A percentile compares a stretch with the other conserved stretches of the same genome.
These are phyloP conservation scores for Gryon sp. DNA, from an alignment of 1,140 invertebrate genomes.

Conservation along the genomic window DNA sequence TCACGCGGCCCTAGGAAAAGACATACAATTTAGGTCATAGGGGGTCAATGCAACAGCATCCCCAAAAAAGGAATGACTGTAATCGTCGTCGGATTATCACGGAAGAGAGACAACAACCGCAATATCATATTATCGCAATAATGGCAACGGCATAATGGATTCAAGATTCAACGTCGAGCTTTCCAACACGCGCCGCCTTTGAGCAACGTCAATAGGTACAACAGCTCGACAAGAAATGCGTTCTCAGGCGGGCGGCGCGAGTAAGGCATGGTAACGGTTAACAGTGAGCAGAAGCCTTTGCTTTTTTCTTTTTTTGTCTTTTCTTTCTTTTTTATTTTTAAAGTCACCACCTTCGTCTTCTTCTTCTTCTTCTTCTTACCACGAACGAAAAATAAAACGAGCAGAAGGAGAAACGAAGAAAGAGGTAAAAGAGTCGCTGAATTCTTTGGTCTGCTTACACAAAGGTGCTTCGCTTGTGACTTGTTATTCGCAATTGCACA, in stretches of 20 bases:
- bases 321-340: background rate
- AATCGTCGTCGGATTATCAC: conserved; percentile 56
- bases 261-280: conserved; percentile 60
- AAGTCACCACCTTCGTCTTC: conserved; percentile 28
- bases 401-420: conserved; percentile 7
- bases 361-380: conserved; percentile 10
- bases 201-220: conserved; percentile 59
- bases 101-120: conserved; percentile 58
- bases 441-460: conserved; percentile 4
- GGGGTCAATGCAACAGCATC: conserved; percentile 48
- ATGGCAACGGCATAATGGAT: conserved; percentile 58
- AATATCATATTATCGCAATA: conserved; percentile 52
- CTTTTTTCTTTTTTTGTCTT: conserved; percentile 12
- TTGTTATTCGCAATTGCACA: conserved; percentile 11
- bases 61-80: conserved; percentile 59
- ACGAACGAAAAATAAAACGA: conserved; percentile 10
- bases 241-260: conserved; percentile 54
- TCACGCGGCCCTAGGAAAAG: conserved; percentile 36
- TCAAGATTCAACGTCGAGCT: conserved; percentile 56
- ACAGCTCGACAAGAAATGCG: conserved; percentile 59
- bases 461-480: background rate
- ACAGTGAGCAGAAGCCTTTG: conserved; percentile 55
- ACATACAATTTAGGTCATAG: conserved; percentile 46
- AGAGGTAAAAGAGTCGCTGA: conserved; percentile 17
- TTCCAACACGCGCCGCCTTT: conserved; percentile 61